A percentile compares a stretch with the other conserved stretches of the same genome.
These are phyloP conservation scores for Perca flavescens DNA, from an alignment of 2,113 vertebrate genomes.

Conservation along the genomic window DNA sequence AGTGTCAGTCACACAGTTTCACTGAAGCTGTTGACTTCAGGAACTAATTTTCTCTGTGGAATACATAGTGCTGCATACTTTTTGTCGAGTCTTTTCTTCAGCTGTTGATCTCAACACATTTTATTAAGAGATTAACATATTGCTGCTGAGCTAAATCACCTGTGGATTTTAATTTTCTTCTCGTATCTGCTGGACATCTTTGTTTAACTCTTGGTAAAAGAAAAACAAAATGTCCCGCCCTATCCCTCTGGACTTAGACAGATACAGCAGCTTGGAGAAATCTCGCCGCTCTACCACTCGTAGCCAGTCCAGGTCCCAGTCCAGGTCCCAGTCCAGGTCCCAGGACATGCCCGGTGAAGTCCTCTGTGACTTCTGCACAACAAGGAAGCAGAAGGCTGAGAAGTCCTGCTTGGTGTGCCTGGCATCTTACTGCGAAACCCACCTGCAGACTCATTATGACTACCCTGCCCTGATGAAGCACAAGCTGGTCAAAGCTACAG, in stretches of 20 bases:
- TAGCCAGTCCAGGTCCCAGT: slow-evolving; percentile 65
- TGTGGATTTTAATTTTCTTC: slow-evolving; percentile 16
- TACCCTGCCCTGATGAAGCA: slow-evolving; percentile 95
- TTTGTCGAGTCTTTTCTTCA: neutral
- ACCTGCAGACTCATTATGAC: slow-evolving; percentile 93
- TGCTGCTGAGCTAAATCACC: neutral
- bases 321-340: slow-evolving; percentile 57
- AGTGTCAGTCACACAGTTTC: slow-evolving; percentile 79
- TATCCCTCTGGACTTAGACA: slow-evolving; percentile 80
- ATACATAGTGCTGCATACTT: neutral
- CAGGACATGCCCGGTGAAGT: slow-evolving; percentile 71
- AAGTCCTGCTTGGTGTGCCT: slow-evolving; percentile 96
- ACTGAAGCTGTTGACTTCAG: slow-evolving; percentile 61
- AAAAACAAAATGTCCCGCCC: slow-evolving; percentile 75
- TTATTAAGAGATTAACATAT: neutral
- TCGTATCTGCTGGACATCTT: neutral
- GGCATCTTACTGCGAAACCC: slow-evolving; percentile 94
- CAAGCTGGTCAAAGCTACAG: slow-evolving; percentile 89
- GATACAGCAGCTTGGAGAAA: slow-evolving; percentile 82
- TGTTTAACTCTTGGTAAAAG: neutral
- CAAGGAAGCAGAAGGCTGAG: slow-evolving; percentile 91
- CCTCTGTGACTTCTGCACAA: slow-evolving; percentile 93
- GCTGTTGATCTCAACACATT: slow-evolving; percentile 1
- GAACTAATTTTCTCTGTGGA: neutral
- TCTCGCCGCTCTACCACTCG: slow-evolving; percentile 84